phyloP scores from a whole-genome alignment of 2,888 invertebrate genomes.

The Netelia virgata region DNA sequence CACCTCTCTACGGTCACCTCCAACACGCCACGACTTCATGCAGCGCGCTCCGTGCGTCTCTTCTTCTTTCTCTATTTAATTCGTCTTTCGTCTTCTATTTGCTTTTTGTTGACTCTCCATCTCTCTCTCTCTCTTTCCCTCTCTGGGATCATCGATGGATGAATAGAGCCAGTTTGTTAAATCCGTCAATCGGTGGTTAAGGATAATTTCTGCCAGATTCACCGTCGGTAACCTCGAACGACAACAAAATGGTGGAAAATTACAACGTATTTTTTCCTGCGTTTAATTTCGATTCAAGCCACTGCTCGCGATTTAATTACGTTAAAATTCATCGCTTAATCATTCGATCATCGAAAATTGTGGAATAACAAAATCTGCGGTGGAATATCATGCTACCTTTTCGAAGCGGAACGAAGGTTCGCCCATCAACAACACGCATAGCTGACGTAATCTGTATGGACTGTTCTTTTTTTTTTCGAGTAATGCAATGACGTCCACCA shows the following conservation, averaged over 20 bases:
- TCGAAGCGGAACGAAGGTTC: slow-evolving; percentile 24
- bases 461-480: background rate
- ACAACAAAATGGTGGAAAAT: too few species aligned
- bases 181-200: too few species aligned
- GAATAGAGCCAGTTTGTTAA: too few species aligned
- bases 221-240: too few species aligned
- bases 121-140: background rate
- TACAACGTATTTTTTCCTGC: too few species aligned
- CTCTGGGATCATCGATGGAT: too few species aligned
- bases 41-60: slow-evolving; percentile 62
- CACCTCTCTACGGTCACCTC: slow-evolving; percentile 62
- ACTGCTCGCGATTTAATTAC: too few species aligned
- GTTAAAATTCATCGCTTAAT: too few species aligned
- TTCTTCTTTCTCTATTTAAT: slow-evolving; percentile 51
- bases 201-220: too few species aligned
- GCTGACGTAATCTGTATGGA: background rate
- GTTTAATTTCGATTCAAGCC: too few species aligned
- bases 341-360: too few species aligned
- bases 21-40: slow-evolving; percentile 57
- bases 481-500: background rate
- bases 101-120: background rate
- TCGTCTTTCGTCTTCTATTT: slow-evolving; percentile 17
- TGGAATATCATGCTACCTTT: background rate
- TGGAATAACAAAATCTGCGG: too few species aligned
- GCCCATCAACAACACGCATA: background rate